These are phyloP conservation scores for Capreolus pygargus DNA, from an alignment of 2,113 vertebrate species.

Conservation along the genomic window DNA sequence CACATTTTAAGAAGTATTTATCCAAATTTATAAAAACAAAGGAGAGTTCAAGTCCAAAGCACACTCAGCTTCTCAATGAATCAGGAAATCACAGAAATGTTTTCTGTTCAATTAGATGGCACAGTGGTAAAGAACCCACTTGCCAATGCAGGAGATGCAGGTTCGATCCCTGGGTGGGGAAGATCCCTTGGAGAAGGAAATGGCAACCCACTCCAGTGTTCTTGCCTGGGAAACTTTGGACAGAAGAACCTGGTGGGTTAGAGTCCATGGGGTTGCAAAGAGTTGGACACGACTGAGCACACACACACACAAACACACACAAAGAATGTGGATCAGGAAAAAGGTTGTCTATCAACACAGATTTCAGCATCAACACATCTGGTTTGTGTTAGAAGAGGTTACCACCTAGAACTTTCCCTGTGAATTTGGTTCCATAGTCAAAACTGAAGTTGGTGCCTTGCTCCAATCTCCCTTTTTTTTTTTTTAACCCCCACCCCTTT, in stretches of 20 bases:
- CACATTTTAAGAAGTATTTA: not conserved
- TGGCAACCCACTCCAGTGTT: not conserved
- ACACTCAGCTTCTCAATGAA: not conserved
- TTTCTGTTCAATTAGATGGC: not conserved
- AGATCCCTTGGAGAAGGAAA: not conserved
- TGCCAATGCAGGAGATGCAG: not conserved
- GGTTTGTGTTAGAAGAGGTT: not conserved
- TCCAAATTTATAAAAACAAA: not conserved
- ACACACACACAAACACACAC: not conserved
- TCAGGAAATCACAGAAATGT: not conserved
- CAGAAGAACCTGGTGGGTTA: not conserved
- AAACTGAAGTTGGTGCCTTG: slow-evolving; percentile 4
- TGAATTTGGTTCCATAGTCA: not conserved
- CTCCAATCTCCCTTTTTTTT: not conserved
- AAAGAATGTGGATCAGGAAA: not conserved
- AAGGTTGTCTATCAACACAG: not conserved
- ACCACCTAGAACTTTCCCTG: not conserved
- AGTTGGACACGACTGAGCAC: not conserved
- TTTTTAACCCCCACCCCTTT: not conserved
- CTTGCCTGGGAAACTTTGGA: not conserved
- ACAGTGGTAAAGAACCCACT: not conserved
- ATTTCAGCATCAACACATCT: not conserved
- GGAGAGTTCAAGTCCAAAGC: not conserved
- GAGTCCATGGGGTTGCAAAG: not conserved
- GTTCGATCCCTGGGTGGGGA: not conserved